Conservation (phyloP, 2,797 vertebrate species). For the Xiphophorus birchmanni region DNA sequence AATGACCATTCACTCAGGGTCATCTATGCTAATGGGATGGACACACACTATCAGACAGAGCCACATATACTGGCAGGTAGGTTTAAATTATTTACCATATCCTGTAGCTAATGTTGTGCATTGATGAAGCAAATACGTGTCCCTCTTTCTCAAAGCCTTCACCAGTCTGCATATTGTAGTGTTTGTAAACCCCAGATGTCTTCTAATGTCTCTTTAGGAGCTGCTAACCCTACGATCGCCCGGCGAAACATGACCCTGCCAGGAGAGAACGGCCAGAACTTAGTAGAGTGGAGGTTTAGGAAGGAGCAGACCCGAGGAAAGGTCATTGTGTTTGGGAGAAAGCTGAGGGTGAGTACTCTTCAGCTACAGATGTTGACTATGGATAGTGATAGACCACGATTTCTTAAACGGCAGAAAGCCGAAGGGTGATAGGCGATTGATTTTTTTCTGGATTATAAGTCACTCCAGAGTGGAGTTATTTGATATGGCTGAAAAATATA, state of each 20-base stretch:
- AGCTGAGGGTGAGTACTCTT: constrained; percentile 88
- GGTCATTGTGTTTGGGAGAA: constrained; percentile 94
- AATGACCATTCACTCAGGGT: constrained; percentile 94
- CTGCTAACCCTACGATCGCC: constrained; percentile 93
- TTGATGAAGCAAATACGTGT: neutral
- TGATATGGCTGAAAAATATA: too few species aligned
- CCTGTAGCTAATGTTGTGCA: neutral
- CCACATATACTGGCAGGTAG: constrained; percentile 91
- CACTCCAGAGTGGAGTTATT: too few species aligned
- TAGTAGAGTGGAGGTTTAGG: constrained; percentile 98
- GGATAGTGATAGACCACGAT: neutral
- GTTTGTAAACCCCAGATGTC: neutral
- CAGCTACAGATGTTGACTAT: neutral
- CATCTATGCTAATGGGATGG: constrained; percentile 95
- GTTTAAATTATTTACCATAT: neutral
- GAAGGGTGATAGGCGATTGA: neutral
- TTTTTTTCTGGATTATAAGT: too few species aligned
- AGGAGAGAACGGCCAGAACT: constrained; percentile 93
- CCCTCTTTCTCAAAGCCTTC: neutral
- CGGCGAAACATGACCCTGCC: constrained; percentile 98
- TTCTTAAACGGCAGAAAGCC: neutral
- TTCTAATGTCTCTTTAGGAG: constrained; percentile 59
- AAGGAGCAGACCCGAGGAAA: constrained; percentile 95
- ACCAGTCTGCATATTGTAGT: neutral
- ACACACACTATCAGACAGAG: constrained; percentile 95